A percentile compares a stretch with the other conserved stretches of the same genome.
Evolutionary conservation across 92 coral and sea anemone genomes (phyloP).

Genomic region (Epizoanthus rinbou): DNA sequence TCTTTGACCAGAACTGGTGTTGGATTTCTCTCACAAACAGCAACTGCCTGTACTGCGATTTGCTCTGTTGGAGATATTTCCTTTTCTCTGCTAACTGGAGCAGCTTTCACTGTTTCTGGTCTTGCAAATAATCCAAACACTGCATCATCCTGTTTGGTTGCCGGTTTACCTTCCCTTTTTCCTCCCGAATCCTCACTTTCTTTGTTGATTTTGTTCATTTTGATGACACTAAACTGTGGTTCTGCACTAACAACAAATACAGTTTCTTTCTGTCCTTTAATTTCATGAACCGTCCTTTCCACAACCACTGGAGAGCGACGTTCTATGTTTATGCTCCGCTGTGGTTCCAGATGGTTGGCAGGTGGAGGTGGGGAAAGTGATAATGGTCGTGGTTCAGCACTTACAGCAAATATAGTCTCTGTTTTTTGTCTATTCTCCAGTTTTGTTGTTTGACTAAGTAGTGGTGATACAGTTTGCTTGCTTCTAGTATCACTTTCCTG

Average conservation of each 20-base stretch:
- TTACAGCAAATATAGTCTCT: conserved; percentile 47
- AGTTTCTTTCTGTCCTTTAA: conserved; percentile 42
- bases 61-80: conserved; percentile 11
- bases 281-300: conserved; percentile 26
- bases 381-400: conserved; percentile 1
- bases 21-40: neutral
- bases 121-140: conserved; percentile 35
- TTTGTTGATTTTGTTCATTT: neutral
- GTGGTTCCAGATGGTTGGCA: neutral
- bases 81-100: conserved; percentile 8
- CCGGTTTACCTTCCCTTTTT: neutral
- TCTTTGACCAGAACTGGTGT: conserved; percentile 19
- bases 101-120: conserved; percentile 31
- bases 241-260: conserved; percentile 54
- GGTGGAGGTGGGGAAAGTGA: neutral
- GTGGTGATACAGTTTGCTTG: neutral
- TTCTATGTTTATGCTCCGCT: neutral
- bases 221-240: conserved; percentile 13
- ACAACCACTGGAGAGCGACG: conserved; percentile 17
- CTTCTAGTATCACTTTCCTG: neutral
- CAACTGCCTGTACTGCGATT: conserved; percentile 30
- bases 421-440: neutral
- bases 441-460: neutral
- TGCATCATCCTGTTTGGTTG: neutral
- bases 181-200: neutral